Conservation (phyloP, 2,888 invertebrate genomes). For the Drosophila cognata region DNA sequence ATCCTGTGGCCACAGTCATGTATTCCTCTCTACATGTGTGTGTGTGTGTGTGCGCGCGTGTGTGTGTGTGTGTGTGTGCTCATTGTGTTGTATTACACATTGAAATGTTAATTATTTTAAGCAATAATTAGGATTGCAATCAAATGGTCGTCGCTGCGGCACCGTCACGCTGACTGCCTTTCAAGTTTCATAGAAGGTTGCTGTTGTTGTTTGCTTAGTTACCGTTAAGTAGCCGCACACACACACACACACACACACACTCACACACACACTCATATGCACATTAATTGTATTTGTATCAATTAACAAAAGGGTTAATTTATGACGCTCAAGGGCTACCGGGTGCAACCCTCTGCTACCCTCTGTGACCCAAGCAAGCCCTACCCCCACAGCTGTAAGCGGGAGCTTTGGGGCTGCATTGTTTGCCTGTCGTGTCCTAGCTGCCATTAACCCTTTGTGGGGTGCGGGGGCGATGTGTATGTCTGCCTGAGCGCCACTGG, state of each 20-base stretch:
- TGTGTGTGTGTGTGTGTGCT: conserved; percentile 37
- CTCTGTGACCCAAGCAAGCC: conserved; percentile 11
- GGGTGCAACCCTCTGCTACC: conserved; percentile 19
- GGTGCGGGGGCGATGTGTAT: conserved; percentile 13
- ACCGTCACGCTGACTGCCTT: conserved; percentile 43
- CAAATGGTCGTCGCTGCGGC: conserved; percentile 61
- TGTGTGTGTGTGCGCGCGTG: conserved; percentile 18
- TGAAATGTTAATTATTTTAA: conserved; percentile 81
- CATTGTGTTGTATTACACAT: conserved; percentile 75
- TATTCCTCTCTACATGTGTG: conserved; percentile 29
- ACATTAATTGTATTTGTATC: conserved; percentile 84
- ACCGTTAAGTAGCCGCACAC: conserved; percentile 71
- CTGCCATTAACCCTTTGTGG: conserved; percentile 65
- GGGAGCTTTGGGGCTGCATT: conserved; percentile 55
- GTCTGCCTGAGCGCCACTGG: conserved; percentile 4
- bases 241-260: conserved; percentile 27
- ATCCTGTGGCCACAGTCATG: conserved; percentile 53
- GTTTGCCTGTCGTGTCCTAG: conserved; percentile 55
- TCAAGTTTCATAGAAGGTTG: conserved; percentile 34
- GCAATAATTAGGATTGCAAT: conserved; percentile 81
- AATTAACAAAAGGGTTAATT: conserved; percentile 85
- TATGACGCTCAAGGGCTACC: conserved; percentile 80
- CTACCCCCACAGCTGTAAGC: background rate
- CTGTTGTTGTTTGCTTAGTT: conserved; percentile 74
- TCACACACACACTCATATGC: conserved; percentile 24